These are phyloP conservation scores for Falco naumanni DNA, from an alignment of 2,797 vertebrate genomes.

Conservation along the genomic window DNA sequence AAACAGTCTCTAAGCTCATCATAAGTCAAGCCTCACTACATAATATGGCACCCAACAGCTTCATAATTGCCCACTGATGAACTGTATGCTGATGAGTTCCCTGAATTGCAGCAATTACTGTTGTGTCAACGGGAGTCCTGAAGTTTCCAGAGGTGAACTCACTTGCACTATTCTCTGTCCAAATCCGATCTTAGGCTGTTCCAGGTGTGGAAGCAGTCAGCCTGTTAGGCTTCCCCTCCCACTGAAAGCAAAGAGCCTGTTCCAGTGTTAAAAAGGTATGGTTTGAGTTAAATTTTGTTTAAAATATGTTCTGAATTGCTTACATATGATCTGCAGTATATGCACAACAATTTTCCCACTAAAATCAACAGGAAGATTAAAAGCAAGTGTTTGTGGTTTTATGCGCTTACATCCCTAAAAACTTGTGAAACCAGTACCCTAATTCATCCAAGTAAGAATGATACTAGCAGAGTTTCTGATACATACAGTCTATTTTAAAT, in stretches of 20 bases:
- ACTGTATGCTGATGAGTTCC: background rate
- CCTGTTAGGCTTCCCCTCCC: background rate
- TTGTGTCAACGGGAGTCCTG: background rate
- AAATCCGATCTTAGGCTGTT: background rate
- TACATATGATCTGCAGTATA: background rate
- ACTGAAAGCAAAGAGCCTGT: background rate
- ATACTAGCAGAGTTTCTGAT: background rate
- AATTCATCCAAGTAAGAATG: background rate
- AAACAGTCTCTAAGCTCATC: background rate
- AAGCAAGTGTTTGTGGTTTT: background rate
- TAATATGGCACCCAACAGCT: background rate
- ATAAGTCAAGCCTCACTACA: background rate
- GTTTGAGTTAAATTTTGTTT: background rate
- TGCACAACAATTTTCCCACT: background rate
- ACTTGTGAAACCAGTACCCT: accelerated
- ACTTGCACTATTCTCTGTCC: background rate
- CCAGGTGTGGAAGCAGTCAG: background rate
- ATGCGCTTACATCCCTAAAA: accelerated
- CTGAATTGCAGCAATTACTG: background rate
- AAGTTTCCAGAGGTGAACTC: background rate
- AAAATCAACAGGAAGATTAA: background rate
- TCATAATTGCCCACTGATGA: background rate
- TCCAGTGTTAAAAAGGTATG: background rate
- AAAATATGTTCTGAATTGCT: background rate
- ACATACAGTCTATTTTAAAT: background rate